Evolutionary conservation across 1,140 invertebrate genomes (phyloP).

Genomic region (Aphidius ervi): DNA sequence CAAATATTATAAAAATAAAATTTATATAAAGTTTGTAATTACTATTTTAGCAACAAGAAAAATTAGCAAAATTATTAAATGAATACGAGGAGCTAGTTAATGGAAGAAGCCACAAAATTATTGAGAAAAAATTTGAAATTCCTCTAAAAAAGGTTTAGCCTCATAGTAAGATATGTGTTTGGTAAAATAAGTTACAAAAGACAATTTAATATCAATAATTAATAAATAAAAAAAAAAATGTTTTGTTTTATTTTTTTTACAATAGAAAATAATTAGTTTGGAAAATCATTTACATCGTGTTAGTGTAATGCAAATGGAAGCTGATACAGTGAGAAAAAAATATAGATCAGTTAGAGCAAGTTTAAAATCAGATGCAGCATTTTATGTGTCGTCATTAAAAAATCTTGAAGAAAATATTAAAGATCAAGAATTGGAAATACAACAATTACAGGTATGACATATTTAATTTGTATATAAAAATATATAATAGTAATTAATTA

Average conservation of each 20-base stretch:
- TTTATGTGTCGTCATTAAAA: conserved; percentile 69
- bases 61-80: conserved; percentile 54
- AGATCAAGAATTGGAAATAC: conserved; percentile 67
- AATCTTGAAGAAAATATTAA: conserved; percentile 62
- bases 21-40: neutral
- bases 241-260: conserved; percentile 23
- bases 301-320: conserved; percentile 74
- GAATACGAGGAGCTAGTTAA: conserved; percentile 58
- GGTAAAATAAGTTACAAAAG: neutral
- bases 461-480: neutral
- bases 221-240: neutral
- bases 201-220: neutral
- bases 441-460: conserved; percentile 52
- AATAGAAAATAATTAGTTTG: conserved; percentile 64
- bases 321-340: conserved; percentile 71
- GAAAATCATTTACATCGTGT: conserved; percentile 68
- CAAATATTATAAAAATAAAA: neutral
- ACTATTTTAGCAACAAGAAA: conserved; percentile 48
- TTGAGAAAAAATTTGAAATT: conserved; percentile 42
- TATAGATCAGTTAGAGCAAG: conserved; percentile 68
- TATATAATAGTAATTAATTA: conserved; percentile 4
- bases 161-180: conserved; percentile 22
- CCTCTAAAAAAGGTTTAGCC: conserved; percentile 43
- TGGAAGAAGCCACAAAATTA: conserved; percentile 44
- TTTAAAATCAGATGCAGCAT: conserved; percentile 65